Conservation (phyloP, 2,113 vertebrate genomes). For the Nanorana parkeri region DNA sequence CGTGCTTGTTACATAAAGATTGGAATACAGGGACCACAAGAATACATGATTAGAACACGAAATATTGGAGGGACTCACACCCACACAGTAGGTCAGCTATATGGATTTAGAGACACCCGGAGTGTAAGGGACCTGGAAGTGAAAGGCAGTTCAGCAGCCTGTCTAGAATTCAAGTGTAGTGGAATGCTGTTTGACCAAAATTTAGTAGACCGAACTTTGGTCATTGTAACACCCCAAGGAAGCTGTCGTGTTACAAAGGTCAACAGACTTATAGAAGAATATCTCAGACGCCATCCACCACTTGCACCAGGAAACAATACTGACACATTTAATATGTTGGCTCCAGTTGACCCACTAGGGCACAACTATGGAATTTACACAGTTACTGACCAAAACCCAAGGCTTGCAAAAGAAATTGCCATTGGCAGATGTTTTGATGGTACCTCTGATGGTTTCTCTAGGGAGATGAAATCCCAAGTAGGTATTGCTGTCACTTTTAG, state of each 20-base stretch:
- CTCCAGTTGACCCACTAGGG: constrained; percentile 91
- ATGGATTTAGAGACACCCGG: constrained; percentile 91
- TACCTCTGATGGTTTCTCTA: constrained; percentile 92
- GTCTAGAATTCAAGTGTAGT: constrained; percentile 94
- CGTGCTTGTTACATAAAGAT: constrained; percentile 95
- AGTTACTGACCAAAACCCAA: constrained; percentile 93
- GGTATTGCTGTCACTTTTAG: constrained; percentile 88
- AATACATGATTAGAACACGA: constrained; percentile 90
- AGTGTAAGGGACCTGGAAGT: constrained; percentile 83
- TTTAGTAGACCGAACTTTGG: constrained; percentile 84
- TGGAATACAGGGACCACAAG: constrained; percentile 84
- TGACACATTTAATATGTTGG: constrained; percentile 85
- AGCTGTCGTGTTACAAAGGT: constrained; percentile 80
- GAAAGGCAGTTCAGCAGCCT: constrained; percentile 80
- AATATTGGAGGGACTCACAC: constrained; percentile 87
- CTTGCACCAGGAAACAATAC: constrained; percentile 75
- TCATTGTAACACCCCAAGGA: constrained; percentile 85
- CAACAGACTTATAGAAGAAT: constrained; percentile 87
- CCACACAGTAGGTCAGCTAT: constrained; percentile 83
- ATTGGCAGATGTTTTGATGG: constrained; percentile 97
- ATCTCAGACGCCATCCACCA: constrained; percentile 88
- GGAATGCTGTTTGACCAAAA: constrained; percentile 96
- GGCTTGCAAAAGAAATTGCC: constrained; percentile 93
- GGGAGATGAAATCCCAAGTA: constrained; percentile 86
- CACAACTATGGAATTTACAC: constrained; percentile 99